Percentiles rank a stretch among this genome's conserved stretches.
Conservation (phyloP, 2,113 vertebrate genomes). For the Bolborhynchus lineola region DNA sequence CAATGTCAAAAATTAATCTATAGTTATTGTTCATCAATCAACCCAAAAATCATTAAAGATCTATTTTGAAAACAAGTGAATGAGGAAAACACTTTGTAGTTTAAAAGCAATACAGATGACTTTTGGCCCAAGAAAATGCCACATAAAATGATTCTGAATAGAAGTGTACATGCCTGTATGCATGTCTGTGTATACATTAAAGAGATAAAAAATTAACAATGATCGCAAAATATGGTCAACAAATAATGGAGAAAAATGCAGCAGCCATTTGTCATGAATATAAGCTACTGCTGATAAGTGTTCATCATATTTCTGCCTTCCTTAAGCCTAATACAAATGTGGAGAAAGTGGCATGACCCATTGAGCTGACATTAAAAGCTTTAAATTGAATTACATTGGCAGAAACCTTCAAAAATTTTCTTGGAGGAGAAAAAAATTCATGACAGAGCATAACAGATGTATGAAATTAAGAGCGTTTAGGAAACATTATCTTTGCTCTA, state of each 20-base stretch:
- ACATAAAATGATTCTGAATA: slow-evolving; percentile 44
- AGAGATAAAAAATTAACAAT: not conserved
- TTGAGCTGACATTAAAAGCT: slow-evolving; percentile 68
- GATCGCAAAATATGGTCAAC: not conserved
- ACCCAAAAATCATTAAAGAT: slow-evolving; percentile 46
- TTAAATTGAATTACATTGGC: slow-evolving; percentile 68
- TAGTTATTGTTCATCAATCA: slow-evolving; percentile 65
- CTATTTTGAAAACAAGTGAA: slow-evolving; percentile 61
- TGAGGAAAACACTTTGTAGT: slow-evolving; percentile 23
- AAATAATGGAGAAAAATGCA: not conserved
- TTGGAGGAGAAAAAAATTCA: slow-evolving; percentile 35
- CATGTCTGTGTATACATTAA: not conserved
- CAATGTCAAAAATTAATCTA: slow-evolving; percentile 62
- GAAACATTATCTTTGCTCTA: slow-evolving; percentile 44
- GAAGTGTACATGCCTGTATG: not conserved
- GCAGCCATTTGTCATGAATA: not conserved
- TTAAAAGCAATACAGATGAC: slow-evolving; percentile 43
- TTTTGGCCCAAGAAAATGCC: slow-evolving; percentile 50
- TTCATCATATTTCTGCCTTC: slow-evolving; percentile 54
- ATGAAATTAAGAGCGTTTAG: slow-evolving; percentile 64
- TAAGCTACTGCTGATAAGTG: slow-evolving; percentile 36
- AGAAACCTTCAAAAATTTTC: slow-evolving; percentile 66
- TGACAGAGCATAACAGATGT: slow-evolving; percentile 68
- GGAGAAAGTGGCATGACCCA: slow-evolving; percentile 62
- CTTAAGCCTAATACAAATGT: slow-evolving; percentile 32